Evolutionary conservation across 2,888 invertebrate genomes (phyloP).

Genomic region (Melinaea menophilus): DNA sequence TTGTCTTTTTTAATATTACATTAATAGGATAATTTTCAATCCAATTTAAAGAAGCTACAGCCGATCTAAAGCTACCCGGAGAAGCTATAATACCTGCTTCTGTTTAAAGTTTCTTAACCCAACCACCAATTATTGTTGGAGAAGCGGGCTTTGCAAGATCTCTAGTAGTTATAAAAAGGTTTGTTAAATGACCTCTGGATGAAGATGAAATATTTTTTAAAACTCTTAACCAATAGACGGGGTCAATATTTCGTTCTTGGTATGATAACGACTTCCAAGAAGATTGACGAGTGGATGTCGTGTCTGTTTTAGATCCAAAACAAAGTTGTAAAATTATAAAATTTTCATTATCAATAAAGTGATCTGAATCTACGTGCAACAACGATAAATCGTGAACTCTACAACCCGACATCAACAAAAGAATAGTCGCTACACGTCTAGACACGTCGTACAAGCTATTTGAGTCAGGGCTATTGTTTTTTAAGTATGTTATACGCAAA

Average conservation of each 20-base stretch:
- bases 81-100: slow-evolving; percentile 24
- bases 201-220: slow-evolving; percentile 10
- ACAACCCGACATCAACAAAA: slow-evolving; percentile 30
- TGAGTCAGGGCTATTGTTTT: slow-evolving; percentile 9
- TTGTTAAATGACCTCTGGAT: slow-evolving; percentile 11
- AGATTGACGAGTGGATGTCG: slow-evolving; percentile 21
- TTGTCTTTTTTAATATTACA: slow-evolving; percentile 23
- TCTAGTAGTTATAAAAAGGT: slow-evolving; percentile 25
- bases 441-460: no score
- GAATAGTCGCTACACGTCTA: slow-evolving; percentile 22
- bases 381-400: slow-evolving; percentile 32
- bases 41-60: slow-evolving; percentile 25
- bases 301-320: slow-evolving; percentile 33
- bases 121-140: slow-evolving; percentile 13
- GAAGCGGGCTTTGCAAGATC: slow-evolving; percentile 17
- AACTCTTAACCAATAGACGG: slow-evolving; percentile 19
- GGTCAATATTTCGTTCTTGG: slow-evolving; percentile 22
- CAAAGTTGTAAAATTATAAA: slow-evolving; percentile 26
- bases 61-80: slow-evolving; percentile 25
- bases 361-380: slow-evolving; percentile 18
- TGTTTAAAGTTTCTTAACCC: slow-evolving; percentile 17
- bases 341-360: slow-evolving; percentile 22
- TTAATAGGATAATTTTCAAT: slow-evolving; percentile 25
- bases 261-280: slow-evolving; percentile 20
- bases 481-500: slow-evolving; percentile 16